Conservation (phyloP, 2,797 vertebrate genomes). For the Leptatherina wallacei region DNA sequence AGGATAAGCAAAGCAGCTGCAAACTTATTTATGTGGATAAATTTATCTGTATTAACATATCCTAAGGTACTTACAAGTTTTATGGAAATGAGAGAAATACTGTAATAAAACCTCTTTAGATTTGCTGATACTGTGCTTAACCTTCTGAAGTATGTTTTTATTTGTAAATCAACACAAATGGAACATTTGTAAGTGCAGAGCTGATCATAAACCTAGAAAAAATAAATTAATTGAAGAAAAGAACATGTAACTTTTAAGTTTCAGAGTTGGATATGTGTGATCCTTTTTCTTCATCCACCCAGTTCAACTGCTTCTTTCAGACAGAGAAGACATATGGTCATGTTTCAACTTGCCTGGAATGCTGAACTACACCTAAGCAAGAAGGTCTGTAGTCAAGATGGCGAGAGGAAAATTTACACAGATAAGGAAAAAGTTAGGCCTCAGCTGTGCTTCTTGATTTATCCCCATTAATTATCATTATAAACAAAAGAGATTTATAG, state of each 20-base stretch:
- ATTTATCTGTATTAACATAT: slow-evolving; percentile 47
- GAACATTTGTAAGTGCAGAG: slow-evolving; percentile 10
- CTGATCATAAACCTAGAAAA: slow-evolving; percentile 2
- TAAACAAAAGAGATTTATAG: not conserved
- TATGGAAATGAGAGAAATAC: slow-evolving; percentile 51
- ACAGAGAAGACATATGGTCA: slow-evolving; percentile 35
- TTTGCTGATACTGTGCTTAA: slow-evolving; percentile 48
- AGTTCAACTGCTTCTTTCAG: slow-evolving; percentile 61
- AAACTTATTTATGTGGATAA: slow-evolving; percentile 25
- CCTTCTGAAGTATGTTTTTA: slow-evolving; percentile 47
- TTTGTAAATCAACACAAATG: slow-evolving; percentile 34
- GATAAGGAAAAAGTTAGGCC: slow-evolving; percentile 22
- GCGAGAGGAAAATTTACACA: slow-evolving; percentile 30
- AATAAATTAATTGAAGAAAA: not conserved
- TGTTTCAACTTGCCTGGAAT: slow-evolving; percentile 77
- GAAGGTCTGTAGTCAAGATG: slow-evolving; percentile 16
- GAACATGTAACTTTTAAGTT: slow-evolving; percentile 4
- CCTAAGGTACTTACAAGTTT: slow-evolving; percentile 39
- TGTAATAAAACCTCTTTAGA: slow-evolving; percentile 44
- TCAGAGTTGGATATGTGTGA: slow-evolving; percentile 40
- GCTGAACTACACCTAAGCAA: slow-evolving; percentile 51
- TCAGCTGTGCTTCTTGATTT: not conserved
- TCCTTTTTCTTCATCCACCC: slow-evolving; percentile 56
- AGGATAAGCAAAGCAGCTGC: not conserved
- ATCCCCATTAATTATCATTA: slow-evolving; percentile 12